Percentiles rank a stretch among this genome's conserved stretches.
Conservation (phyloP, 2,797 vertebrate genomes). For the Tenualosa ilisha region DNA sequence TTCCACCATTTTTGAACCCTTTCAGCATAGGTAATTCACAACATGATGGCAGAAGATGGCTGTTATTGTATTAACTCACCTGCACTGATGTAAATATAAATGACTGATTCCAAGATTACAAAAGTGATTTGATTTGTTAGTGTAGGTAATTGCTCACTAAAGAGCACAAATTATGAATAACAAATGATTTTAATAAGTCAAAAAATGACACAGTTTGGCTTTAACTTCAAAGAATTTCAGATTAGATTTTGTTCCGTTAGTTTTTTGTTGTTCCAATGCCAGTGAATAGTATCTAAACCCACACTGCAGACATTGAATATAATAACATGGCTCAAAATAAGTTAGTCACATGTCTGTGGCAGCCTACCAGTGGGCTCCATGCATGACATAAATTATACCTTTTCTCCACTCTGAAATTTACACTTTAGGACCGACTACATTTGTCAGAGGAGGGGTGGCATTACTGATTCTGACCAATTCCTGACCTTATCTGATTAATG, state of each 20-base stretch:
- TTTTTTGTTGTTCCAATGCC: not conserved
- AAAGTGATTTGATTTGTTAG: too few species aligned
- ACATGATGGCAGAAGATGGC: too few species aligned
- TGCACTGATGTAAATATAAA: too few species aligned
- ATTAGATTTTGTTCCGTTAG: not conserved
- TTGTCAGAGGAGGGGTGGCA: not conserved
- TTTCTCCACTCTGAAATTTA: not conserved
- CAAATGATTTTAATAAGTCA: too few species aligned
- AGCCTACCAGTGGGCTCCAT: not conserved
- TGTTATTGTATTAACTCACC: too few species aligned
- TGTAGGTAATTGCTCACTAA: too few species aligned
- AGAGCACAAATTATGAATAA: too few species aligned
- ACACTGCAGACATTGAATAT: not conserved
- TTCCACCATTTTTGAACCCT: too few species aligned
- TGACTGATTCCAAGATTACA: too few species aligned
- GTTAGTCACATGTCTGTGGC: not conserved
- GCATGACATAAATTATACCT: not conserved
- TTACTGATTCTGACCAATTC: not conserved
- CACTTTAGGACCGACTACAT: not conserved
- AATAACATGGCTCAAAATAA: not conserved
- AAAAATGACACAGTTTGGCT: not conserved
- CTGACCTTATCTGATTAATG: conserved; percentile 2
- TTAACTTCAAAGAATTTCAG: not conserved
- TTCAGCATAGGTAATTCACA: too few species aligned
- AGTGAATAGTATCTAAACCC: not conserved